These are phyloP conservation scores for Epinephelus coioides DNA, from an alignment of 2,797 vertebrate species.

Conservation along the genomic window DNA sequence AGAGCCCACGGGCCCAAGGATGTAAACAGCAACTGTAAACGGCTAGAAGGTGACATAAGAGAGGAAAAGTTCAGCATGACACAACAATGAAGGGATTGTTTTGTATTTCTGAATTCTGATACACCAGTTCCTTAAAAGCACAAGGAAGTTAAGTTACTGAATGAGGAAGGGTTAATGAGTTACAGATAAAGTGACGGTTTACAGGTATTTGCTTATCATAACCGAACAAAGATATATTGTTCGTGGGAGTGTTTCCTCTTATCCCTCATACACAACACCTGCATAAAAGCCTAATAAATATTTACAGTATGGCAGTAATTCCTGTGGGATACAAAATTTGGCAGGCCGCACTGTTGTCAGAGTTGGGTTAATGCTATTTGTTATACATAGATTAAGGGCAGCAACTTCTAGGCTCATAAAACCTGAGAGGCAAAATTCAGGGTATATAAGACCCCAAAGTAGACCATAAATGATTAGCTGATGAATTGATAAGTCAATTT, in stretches of 20 bases:
- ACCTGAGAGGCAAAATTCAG: too few species aligned
- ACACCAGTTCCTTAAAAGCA: neutral
- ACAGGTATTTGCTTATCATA: neutral
- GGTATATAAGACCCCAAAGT: neutral
- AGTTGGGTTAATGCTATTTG: too few species aligned
- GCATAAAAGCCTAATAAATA: neutral
- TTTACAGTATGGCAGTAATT: too few species aligned
- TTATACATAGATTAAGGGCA: too few species aligned
- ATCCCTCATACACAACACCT: neutral
- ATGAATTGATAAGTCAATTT: neutral
- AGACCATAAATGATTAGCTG: neutral
- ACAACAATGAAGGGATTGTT: neutral
- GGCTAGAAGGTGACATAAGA: slow-evolving; percentile 73
- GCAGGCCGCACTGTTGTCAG: too few species aligned
- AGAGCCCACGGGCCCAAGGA: slow-evolving; percentile 94
- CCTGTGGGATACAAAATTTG: too few species aligned
- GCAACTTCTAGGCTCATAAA: too few species aligned
- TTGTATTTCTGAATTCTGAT: neutral
- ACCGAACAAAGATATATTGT: neutral
- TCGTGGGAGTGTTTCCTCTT: neutral
- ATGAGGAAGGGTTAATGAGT: slow-evolving; percentile 40
- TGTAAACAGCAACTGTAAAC: slow-evolving; percentile 83
- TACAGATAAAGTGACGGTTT: neutral
- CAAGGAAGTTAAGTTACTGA: slow-evolving; percentile 7
- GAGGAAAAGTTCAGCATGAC: neutral